Base-by-base conservation (phyloP, 1,140 invertebrate genomes). In the Brachionus angularis region DNA sequence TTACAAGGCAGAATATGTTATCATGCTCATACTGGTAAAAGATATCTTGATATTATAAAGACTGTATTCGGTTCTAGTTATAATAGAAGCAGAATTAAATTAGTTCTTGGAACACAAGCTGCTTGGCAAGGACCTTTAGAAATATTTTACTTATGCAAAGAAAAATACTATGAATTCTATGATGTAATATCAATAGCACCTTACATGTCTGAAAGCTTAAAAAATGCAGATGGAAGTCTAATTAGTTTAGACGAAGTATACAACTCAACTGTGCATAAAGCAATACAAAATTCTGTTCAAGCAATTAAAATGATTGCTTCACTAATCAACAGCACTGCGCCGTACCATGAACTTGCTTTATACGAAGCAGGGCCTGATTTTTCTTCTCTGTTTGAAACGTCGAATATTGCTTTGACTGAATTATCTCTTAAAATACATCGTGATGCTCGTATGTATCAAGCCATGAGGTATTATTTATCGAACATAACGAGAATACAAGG, bases 291-390 rank as follows among this genome's bases (percentile, higher is more conserved):
- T 12, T 31, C 53, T 12, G 53, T 58, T 12, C 8, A n/a, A 25
- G 21, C 39, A 2, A 58, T 34, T 21, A 5, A 42, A 42, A 58
- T 3, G 2, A 39, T 27, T 12, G 33, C 18, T 10, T 3, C 25
- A 23, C 23, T 58, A 21, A 23, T 58, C 14, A 58, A 58, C 10
- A 58, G 39, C 36, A 58, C 53, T 25, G 53, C 36, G 8, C 33
- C 33, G 21, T 18, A 39, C 18, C 36, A 39, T 31, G 39, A 42
- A 58, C 39, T 58, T 39, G 53, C 18, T 39, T 23, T 58, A 10
- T 58, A 58, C n/a, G 53, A 58, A 25, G 53, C 53, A 10, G 53
- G 53, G 16, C 53, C 53, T 8, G 53, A 58, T 14, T 58, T 58
- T 58, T 58, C 53, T 29, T 58, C 53, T 1, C 21, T 58, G 2